These are phyloP conservation scores for Chloroclysta siterata DNA, from an alignment of 2,888 invertebrate genomes.

Conservation along the genomic window DNA sequence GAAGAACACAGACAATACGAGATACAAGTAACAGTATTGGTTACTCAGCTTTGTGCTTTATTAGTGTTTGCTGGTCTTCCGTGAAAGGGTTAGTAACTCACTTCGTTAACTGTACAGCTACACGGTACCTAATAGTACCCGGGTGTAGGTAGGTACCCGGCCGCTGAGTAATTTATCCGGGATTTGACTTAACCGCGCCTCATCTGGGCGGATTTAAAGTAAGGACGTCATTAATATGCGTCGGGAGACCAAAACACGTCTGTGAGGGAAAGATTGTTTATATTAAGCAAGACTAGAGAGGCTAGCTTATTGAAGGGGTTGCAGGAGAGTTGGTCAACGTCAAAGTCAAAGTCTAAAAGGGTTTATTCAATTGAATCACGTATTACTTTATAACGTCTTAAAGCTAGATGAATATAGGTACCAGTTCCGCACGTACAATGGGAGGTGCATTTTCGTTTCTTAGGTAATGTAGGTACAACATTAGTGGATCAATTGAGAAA, in stretches of 20 bases:
- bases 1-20: no score
- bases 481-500: no score
- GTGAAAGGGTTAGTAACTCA: neutral
- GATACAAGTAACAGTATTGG: no score
- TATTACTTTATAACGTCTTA: no score
- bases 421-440: neutral
- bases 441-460: neutral
- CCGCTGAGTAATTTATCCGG: conserved; percentile 74
- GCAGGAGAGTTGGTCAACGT: neutral
- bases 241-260: conserved; percentile 24
- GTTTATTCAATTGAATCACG: no score
- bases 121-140: neutral
- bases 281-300: conserved; percentile 5
- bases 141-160: conserved; percentile 12
- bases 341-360: no score
- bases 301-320: conserved; percentile 1
- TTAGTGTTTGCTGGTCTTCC: no score
- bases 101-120: neutral
- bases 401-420: neutral
- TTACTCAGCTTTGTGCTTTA: no score
- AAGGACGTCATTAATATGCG: conserved; percentile 34
- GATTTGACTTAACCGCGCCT: conserved; percentile 49
- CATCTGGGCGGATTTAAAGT: conserved; percentile 31
- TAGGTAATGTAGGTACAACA: no score
- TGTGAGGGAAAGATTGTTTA: conserved; percentile 20